Conservation (phyloP, 2,113 vertebrate genomes). For the Dinomys branickii region DNA sequence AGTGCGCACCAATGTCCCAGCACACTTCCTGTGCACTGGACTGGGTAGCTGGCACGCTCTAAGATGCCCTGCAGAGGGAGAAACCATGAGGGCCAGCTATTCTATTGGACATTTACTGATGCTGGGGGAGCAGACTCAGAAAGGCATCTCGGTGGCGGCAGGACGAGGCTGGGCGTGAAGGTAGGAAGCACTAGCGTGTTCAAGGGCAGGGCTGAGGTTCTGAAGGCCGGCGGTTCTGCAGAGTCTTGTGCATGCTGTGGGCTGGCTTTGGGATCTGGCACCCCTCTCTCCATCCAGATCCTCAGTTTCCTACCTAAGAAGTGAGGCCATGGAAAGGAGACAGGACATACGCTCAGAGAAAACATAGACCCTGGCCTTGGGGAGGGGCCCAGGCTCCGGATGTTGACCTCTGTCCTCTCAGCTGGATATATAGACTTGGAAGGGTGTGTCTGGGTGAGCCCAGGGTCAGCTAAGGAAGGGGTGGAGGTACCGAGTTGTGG, state of each 20-base stretch:
- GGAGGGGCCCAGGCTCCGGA: neutral
- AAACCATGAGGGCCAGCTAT: neutral
- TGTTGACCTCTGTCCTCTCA: neutral
- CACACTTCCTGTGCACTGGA: neutral
- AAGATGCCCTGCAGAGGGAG: neutral
- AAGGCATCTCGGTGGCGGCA: neutral
- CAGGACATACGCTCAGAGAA: neutral
- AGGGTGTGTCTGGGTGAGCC: conserved; percentile 29
- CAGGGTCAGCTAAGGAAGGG: conserved; percentile 16
- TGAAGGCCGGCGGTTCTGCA: neutral
- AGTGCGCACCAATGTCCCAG: neutral
- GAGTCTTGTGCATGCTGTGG: neutral
- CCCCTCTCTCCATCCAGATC: neutral
- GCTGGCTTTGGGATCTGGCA: neutral
- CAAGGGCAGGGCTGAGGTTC: neutral
- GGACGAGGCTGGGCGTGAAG: neutral
- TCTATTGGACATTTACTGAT: neutral
- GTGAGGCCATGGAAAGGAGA: neutral
- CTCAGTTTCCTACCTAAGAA: neutral
- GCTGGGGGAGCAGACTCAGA: neutral
- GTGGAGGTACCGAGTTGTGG: neutral
- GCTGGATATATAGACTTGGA: neutral
- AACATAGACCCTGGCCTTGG: neutral
- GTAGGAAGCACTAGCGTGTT: neutral
- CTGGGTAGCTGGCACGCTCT: neutral